Evolutionary conservation across 2,888 invertebrate species (phyloP), one percentile per base, ranked within the genome.

Genomic region (Eupithecia exiguata): DNA sequence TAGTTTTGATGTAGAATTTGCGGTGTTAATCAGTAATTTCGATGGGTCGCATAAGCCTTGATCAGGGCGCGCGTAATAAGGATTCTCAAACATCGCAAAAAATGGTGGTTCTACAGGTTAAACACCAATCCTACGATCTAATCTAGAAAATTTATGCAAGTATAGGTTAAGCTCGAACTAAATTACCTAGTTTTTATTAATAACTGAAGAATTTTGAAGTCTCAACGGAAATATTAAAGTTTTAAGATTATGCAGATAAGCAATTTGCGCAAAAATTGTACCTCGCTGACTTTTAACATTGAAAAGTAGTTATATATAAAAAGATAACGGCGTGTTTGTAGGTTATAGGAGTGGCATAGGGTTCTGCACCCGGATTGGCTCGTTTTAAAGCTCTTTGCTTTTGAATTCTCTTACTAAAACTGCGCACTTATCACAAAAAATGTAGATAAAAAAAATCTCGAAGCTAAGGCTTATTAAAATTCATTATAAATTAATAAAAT

Each of bases 391-490:
- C 40, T 66, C 68, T n/a, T 46, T 53, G n/a, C 38, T 21, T 53
- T 58, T 25, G 21, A 58, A 58, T 58, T 58, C 12, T 58, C 25
- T 58, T 1, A 58, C 14, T 58, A 25, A 58, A 67, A 63, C n/a
- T 53, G 61, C 72, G 73, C 76, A 74, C 73, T 36, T 69, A 78
- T 80, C 78, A 80, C 77, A 80, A 77, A 58, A 71, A 21, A 68
- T 72, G 73, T 78, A 76, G 74, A 70, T 77, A 72, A 58, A 75
- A 69, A 30, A 49, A 65, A 75, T 74, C 70, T 69, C 69, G 73
- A 68, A 68, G 43, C 63, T 63, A 62, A 16, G 38, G 71, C 68
- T 73, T 68, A 21, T 58, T 35, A 40, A n/a, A 61, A 71, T 74
- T 65, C 69, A 68, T 76, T 74, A 66, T 75, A 69, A 69, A 73